These are phyloP conservation scores for Frieseomelitta varia DNA, from an alignment of 1,140 invertebrate genomes.

Conservation along the genomic window DNA sequence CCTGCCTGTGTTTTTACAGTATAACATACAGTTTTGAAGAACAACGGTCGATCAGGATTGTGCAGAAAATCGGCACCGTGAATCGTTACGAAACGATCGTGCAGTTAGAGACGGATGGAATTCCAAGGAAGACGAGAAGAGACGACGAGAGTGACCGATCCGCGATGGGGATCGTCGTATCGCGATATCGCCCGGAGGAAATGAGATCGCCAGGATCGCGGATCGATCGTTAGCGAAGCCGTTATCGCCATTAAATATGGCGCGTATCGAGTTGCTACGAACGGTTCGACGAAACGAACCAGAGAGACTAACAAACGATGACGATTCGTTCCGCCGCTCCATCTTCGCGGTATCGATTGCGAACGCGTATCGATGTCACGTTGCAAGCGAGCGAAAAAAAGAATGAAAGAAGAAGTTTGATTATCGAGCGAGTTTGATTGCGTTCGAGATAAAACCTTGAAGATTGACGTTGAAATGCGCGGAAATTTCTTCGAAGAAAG, in stretches of 20 bases:
- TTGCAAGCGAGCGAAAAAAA: background rate
- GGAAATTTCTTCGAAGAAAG: background rate
- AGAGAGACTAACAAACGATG: background rate
- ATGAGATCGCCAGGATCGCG: constrained; percentile 27
- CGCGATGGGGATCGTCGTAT: background rate
- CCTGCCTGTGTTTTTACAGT: no score
- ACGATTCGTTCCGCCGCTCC: constrained; percentile 17
- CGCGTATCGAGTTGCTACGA: constrained; percentile 26
- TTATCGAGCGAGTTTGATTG: background rate
- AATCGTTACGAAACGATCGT: no score
- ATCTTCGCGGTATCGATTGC: constrained; percentile 21
- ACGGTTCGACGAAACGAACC: background rate
- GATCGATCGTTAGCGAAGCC: constrained; percentile 58
- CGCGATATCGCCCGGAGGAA: constrained; percentile 35
- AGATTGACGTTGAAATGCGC: background rate
- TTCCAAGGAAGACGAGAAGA: background rate
- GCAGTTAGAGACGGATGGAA: background rate
- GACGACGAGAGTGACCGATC: background rate
- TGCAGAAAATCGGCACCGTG: no score
- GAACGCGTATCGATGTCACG: background rate
- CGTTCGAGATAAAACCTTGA: constrained; percentile 21
- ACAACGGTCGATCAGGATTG: no score
- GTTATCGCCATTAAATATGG: constrained; percentile 62
- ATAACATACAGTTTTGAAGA: no score
- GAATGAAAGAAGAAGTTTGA: background rate